Evolutionary conservation across 1,140 invertebrate species (phyloP).

Genomic region (Periplaneta americana): DNA sequence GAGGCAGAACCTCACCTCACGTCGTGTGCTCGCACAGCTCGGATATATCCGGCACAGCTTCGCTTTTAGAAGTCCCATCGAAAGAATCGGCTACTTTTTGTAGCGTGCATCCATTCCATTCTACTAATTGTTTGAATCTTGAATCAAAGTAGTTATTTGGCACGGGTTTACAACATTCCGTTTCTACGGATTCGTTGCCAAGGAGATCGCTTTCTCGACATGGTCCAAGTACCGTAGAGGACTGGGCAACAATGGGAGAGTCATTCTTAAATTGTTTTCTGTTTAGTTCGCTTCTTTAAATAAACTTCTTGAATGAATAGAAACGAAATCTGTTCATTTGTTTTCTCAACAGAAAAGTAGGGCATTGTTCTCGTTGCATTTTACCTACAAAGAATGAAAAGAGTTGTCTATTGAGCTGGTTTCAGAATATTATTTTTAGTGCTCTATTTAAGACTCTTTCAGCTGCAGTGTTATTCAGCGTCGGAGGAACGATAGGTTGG

Average conservation of each 20-base stretch:
- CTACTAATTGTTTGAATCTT: not conserved
- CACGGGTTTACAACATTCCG: not conserved
- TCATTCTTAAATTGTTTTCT: not conserved
- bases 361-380: not conserved
- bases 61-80: not conserved
- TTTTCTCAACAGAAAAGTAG: not conserved
- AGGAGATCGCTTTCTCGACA: not conserved
- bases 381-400: no score
- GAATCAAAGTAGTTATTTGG: not conserved
- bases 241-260: not conserved
- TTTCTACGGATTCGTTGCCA: not conserved
- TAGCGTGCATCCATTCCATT: not conserved
- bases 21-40: no score
- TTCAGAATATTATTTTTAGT: no score
- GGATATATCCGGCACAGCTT: no score
- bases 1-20: not conserved
- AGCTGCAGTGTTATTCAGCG: no score
- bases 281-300: not conserved
- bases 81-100: not conserved
- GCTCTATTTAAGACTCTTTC: no score
- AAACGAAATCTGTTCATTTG: not conserved
- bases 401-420: no score
- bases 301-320: not conserved
- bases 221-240: not conserved
- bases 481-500: no score